Base-by-base conservation (phyloP, 2,888 invertebrate species). In the Cancer borealis region DNA sequence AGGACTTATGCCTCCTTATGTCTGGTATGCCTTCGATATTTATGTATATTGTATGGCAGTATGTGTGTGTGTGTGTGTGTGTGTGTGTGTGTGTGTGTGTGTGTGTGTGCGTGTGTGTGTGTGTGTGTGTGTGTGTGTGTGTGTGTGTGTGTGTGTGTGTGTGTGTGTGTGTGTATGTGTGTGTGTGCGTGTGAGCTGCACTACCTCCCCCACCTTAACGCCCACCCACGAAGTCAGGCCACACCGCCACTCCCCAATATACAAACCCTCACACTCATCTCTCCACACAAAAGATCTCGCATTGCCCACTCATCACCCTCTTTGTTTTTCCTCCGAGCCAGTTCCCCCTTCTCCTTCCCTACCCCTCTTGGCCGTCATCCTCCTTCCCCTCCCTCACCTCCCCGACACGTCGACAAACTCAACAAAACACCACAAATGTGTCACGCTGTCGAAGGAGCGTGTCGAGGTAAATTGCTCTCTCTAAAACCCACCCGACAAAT, bases 231-330 rank as follows among this genome's bases (percentile, higher is more conserved):
- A 45, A 39, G 91, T 49, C 87, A 30, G 87, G 54, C 84, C 87
- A 49, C 87, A 45, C 87, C 93, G 47, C 89, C 92, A 17, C 66
- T 60, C 92, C 88, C 54, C 66, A 88, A 88, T 92, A 92, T 92
- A 88, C 60, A 93, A 66, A 46, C 93, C 88, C 89, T 88, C 93
- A 73, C 93, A 89, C 93, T 79, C 88, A 93, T 93, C 93, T 93
- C 89, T 88, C 84, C 54, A 46, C 93, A 93, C 93, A 93, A 93
- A 93, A 93, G 93, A 93, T 93, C 93, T 93, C 89, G 89, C 93
- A 93, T 89, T 93, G 93, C 87, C 66, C 87, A 93, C 91, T 91
- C 91, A 93, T 91, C 91, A 93, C 84, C 91, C 91, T 87, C 84
- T 91, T 91, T 91, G 90, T 91, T 91, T 93, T 91, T 91, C 87